Evolutionary conservation across 2,797 vertebrate species (phyloP), one percentile per base, ranked within the genome.

Genomic region (Malurus leucopterus): DNA sequence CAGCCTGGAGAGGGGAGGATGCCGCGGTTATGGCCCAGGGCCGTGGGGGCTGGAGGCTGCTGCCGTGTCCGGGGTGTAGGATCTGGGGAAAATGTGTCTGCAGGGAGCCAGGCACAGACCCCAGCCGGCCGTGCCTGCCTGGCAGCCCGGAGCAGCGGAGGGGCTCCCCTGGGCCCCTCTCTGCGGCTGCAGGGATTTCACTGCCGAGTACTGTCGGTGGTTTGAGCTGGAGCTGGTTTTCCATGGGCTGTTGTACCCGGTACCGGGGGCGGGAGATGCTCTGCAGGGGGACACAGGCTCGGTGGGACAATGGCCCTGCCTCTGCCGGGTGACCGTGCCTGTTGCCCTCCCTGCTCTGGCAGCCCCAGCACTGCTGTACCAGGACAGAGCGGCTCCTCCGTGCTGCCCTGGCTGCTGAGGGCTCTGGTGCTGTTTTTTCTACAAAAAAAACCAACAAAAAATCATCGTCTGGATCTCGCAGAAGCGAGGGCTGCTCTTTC

Each of bases 71-170:
- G 1, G 46, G 43, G 1, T 13, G 21, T 26, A 3, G 59, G 38
- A 44, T 16, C 32, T 5, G 1, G 55, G 67, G 63, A 20, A 18
- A 29, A 64, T 15, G 1, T 2, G 20, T 36, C 44, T 29, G 3
- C 43, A 2, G 57, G 0, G 36, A 69, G 41, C 22, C 22, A 3
- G 1, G 0, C 6, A 8, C 11, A 5, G 34, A 13, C 23, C 7
- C 1, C 2, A 6, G 21, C 12, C 3, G 2, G 8, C 58, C 30
- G 49, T 11, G 9, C 73, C 1, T 0, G 59, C 11, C 2, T 2
- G 18, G 32, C 62, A 29, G 20, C 57, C 7, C 11, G 2, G 22
- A 32, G 8, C 20, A 9, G 43, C 44, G 53, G 49, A 19, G 14
- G 54, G 3, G 2, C 21, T 55, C 43, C 38, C 12, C 47, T 0